phyloP scores from a whole-genome alignment of 2,888 invertebrate species.

The Tiliacea citrago region DNA sequence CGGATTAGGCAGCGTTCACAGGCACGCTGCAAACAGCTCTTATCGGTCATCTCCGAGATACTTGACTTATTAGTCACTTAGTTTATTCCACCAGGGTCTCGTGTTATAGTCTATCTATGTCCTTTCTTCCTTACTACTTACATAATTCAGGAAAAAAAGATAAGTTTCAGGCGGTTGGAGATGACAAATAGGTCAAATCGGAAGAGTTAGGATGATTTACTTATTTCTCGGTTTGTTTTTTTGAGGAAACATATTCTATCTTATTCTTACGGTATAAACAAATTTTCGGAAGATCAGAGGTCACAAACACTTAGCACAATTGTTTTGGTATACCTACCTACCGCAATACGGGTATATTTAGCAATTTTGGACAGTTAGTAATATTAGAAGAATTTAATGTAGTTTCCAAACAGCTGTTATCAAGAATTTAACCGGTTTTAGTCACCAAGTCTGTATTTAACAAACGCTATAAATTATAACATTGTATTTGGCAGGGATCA shows the following conservation, averaged over 20 bases:
- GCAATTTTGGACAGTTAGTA: slow-evolving; percentile 16
- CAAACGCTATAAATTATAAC: slow-evolving; percentile 23
- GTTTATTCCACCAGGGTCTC: slow-evolving; percentile 32
- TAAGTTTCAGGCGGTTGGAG: neutral
- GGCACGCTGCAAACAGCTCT: slow-evolving; percentile 63
- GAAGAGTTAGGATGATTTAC: neutral
- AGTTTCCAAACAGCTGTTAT: slow-evolving; percentile 17
- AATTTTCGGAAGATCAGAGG: neutral
- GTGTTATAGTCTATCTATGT: slow-evolving; percentile 18
- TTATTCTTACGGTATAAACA: neutral
- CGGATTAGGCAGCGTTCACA: slow-evolving; percentile 67
- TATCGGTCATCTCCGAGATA: slow-evolving; percentile 64
- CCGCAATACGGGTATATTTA: neutral
- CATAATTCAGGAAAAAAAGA: neutral
- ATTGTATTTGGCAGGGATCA: neutral
- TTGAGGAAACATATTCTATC: neutral
- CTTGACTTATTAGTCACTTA: slow-evolving; percentile 68
- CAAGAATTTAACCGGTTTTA: slow-evolving; percentile 17
- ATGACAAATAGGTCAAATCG: neutral
- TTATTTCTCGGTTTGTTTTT: neutral
- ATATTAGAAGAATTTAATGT: slow-evolving; percentile 28
- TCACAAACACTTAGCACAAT: neutral
- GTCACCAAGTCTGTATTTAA: slow-evolving; percentile 20
- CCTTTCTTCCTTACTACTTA: neutral
- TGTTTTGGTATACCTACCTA: too few species aligned